A percentile compares a stretch with the other conserved stretches of the same genome.
Conservation (phyloP, 2,888 invertebrate species). For the Sericinus montela region DNA sequence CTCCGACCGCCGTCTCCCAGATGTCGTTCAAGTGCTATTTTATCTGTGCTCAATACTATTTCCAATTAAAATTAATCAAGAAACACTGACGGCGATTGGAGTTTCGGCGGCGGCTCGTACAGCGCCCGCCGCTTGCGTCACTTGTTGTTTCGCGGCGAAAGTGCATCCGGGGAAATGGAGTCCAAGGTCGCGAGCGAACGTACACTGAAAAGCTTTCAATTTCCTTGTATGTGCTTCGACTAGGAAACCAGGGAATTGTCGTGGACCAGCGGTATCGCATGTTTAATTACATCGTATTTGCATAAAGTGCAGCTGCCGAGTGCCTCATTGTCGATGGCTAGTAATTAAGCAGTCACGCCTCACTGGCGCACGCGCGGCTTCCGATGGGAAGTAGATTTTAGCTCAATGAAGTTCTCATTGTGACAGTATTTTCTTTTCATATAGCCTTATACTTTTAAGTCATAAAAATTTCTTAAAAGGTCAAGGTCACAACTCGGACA, state of each 20-base stretch:
- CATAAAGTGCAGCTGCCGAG: background rate
- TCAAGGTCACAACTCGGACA: background rate
- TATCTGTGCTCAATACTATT: slow-evolving; percentile 18
- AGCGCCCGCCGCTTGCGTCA: slow-evolving; percentile 8
- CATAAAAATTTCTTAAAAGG: background rate
- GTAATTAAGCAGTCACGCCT: background rate
- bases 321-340: background rate
- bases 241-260: background rate
- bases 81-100: background rate
- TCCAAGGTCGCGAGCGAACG: slow-evolving; percentile 24
- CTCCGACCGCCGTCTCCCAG: slow-evolving; percentile 18
- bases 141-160: slow-evolving; percentile 21
- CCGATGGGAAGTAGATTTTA: background rate
- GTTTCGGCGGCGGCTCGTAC: background rate
- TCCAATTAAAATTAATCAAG: background rate
- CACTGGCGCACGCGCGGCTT: background rate
- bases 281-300: background rate
- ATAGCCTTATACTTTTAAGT: background rate
- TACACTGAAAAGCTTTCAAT: slow-evolving; percentile 18
- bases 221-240: background rate
- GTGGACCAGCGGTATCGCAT: background rate
- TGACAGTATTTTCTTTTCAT: background rate
- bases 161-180: slow-evolving; percentile 26
- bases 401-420: background rate
- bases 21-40: slow-evolving; percentile 5